Conservation (phyloP, 1,140 invertebrate species). For the Monomorium pharaonis region DNA sequence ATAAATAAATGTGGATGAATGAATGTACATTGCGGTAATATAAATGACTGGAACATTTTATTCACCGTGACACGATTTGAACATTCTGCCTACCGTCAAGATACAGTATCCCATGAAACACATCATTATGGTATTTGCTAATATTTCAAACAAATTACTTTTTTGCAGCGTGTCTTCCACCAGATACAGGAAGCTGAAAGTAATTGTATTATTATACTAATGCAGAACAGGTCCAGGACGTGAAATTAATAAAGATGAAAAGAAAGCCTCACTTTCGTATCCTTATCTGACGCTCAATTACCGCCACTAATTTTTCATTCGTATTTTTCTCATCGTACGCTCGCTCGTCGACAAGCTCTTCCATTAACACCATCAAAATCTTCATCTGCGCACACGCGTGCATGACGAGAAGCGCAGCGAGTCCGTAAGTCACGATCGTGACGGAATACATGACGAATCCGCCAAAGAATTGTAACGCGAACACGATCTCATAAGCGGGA, state of each 20-base stretch:
- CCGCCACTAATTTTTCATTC: background rate
- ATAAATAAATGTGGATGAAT: background rate
- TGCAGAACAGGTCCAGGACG: background rate
- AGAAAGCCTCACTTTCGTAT: slow-evolving; percentile 22
- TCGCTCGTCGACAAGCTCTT: background rate
- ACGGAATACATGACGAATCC: slow-evolving; percentile 69
- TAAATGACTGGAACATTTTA: background rate
- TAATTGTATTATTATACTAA: background rate
- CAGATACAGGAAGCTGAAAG: slow-evolving; percentile 66
- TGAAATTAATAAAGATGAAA: background rate
- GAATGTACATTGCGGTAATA: background rate
- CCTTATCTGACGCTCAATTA: slow-evolving; percentile 41
- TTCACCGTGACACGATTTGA: background rate
- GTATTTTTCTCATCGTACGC: background rate
- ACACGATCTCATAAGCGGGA: slow-evolving; percentile 13
- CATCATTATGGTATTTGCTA: slow-evolving; percentile 76
- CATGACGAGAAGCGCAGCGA: slow-evolving; percentile 65
- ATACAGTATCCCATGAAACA: slow-evolving; percentile 77
- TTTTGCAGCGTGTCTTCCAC: slow-evolving; percentile 73
- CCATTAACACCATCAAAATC: slow-evolving; percentile 52
- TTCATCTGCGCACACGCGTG: slow-evolving; percentile 71
- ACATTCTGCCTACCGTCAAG: slow-evolving; percentile 66
- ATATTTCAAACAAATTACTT: slow-evolving; percentile 73
- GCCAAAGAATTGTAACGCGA: slow-evolving; percentile 64
- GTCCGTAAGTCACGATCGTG: slow-evolving; percentile 60